Evolutionary conservation across 2,113 vertebrate species (phyloP).

Genomic region (Melanerpes formicivorus): DNA sequence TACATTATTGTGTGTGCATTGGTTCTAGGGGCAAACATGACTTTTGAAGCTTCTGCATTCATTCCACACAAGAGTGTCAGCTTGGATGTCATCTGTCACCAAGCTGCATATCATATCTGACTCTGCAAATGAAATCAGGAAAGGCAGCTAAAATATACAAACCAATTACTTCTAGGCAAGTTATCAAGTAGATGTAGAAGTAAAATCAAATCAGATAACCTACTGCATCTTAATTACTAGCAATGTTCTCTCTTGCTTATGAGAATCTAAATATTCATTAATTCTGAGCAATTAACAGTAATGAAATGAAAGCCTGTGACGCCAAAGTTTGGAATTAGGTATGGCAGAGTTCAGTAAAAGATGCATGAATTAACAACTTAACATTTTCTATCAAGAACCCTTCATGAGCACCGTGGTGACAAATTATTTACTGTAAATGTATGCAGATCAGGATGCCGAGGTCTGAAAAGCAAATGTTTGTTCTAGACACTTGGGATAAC

Average conservation of each 20-base stretch:
- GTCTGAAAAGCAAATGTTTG: background rate
- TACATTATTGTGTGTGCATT: background rate
- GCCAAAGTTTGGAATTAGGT: conserved; percentile 11
- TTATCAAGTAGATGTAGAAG: conserved; percentile 21
- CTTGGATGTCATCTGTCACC: background rate
- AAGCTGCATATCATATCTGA: background rate
- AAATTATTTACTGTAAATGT: background rate
- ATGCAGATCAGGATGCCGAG: background rate
- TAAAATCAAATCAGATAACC: conserved; percentile 41
- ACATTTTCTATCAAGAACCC: background rate
- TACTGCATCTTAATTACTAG: conserved; percentile 44
- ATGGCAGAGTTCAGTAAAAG: conserved; percentile 12
- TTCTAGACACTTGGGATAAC: background rate
- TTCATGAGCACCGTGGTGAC: background rate
- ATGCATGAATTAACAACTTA: conserved; percentile 9
- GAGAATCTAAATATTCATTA: conserved; percentile 53
- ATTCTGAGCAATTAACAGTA: conserved; percentile 52
- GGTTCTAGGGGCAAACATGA: background rate
- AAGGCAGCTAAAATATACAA: background rate
- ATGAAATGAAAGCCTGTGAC: conserved; percentile 4
- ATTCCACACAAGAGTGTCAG: background rate
- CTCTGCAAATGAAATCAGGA: background rate
- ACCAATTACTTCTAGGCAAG: background rate
- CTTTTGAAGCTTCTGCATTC: background rate
- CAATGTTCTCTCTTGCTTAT: background rate